phyloP scores from a whole-genome alignment of 2,888 invertebrate species.

The Pandemis corylana region DNA sequence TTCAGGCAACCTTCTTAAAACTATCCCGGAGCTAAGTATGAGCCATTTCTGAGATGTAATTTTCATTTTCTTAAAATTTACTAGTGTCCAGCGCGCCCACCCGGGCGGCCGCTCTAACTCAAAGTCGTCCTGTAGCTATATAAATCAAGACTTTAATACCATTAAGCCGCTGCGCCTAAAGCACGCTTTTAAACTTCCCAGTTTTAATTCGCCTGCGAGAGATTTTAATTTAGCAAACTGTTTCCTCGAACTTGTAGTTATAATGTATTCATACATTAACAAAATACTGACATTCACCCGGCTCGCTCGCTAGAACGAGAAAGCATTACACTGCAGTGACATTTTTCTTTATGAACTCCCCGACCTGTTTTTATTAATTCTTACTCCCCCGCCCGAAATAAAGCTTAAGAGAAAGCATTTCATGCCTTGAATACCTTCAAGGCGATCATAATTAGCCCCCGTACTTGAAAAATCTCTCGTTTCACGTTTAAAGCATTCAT shows the following conservation, averaged over 20 bases:
- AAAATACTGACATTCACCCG: slow-evolving; percentile 61
- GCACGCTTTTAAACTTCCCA: slow-evolving; percentile 71
- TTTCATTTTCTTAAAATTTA: slow-evolving; percentile 31
- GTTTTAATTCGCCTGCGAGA: slow-evolving; percentile 74
- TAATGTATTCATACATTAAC: slow-evolving; percentile 76
- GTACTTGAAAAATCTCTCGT: slow-evolving; percentile 22
- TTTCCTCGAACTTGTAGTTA: slow-evolving; percentile 68
- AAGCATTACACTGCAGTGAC: slow-evolving; percentile 74
- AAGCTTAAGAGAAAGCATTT: slow-evolving; percentile 65
- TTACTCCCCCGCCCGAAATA: slow-evolving; percentile 62
- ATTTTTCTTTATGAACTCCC: slow-evolving; percentile 77
- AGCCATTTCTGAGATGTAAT: slow-evolving; percentile 15
- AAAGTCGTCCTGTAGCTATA: slow-evolving; percentile 60
- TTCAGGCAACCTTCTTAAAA: not conserved
- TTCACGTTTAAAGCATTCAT: slow-evolving; percentile 32
- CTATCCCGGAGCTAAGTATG: slow-evolving; percentile 20
- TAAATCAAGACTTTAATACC: slow-evolving; percentile 79
- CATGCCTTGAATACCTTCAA: slow-evolving; percentile 51
- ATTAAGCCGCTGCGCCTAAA: slow-evolving; percentile 73
- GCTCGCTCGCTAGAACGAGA: slow-evolving; percentile 58
- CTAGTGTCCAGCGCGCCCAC: slow-evolving; percentile 36
- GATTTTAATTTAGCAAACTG: slow-evolving; percentile 78
- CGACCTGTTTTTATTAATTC: slow-evolving; percentile 76
- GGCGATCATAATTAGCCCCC: slow-evolving; percentile 24
- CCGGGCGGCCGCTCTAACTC: slow-evolving; percentile 56